phyloP scores from a whole-genome alignment of 2,797 vertebrate species.

The Myotis pilosus region DNA sequence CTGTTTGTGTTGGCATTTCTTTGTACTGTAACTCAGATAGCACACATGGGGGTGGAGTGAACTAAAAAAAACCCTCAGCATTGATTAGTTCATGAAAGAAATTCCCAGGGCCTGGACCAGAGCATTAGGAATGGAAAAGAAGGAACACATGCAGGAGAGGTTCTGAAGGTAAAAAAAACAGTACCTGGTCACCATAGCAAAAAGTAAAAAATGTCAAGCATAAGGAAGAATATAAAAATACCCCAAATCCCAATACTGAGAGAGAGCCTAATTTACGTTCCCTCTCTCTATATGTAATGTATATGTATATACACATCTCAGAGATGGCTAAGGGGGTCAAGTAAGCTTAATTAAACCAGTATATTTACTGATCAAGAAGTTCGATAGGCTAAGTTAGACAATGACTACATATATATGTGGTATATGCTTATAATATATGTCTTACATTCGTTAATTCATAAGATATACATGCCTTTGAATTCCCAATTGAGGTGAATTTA shows the following conservation, averaged over 20 bases:
- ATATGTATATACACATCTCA: neutral
- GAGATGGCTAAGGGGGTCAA: neutral
- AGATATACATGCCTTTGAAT: neutral
- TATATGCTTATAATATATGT: neutral
- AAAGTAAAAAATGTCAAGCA: neutral
- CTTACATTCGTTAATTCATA: neutral
- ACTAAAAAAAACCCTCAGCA: neutral
- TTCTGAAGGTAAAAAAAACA: neutral
- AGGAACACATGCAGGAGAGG: neutral
- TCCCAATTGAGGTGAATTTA: neutral
- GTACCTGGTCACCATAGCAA: neutral
- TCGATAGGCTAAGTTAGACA: neutral
- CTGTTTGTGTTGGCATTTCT: neutral
- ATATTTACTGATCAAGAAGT: neutral
- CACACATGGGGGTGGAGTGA: neutral
- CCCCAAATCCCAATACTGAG: neutral
- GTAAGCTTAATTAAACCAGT: neutral
- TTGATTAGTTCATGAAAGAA: neutral
- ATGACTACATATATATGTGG: neutral
- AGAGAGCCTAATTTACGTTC: neutral
- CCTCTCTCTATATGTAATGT: neutral
- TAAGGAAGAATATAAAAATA: constrained; percentile 38
- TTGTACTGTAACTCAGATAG: neutral
- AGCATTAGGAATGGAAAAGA: neutral
- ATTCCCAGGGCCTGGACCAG: neutral